Evolutionary conservation across 2,888 invertebrate species (phyloP), one percentile per base, ranked within the genome.

Genomic region (Netelia inedita): DNA sequence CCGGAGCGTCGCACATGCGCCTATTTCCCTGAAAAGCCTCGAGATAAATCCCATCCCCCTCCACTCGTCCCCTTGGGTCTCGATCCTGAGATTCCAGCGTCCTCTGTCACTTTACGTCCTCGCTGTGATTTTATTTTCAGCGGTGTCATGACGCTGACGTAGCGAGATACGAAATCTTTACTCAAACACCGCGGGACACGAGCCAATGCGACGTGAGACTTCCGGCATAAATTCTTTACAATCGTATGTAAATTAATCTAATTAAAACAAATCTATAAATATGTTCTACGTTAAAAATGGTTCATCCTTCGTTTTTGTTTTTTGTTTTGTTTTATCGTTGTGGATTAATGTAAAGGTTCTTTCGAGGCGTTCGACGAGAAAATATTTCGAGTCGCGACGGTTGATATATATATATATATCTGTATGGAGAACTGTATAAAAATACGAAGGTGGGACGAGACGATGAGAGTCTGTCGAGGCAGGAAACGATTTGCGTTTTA

Each of bases 401-500:
- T 59, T 75, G 76, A 85, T 82, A 84, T 85, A 43, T 73, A 74
- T 73, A 85, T 82, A 84, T 85, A 43, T 73, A 74, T 73, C 82
- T 83, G 85, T 85, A 46, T 86, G 66, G 79, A 75, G 79, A 75
- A 65, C 74, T 82, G 83, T 79, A 79, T 65, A 68, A 28, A 28
- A 82, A 85, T 85, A 79, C 80, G 82, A 86, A 88, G 82, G 89
- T 82, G 87, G 89, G 89, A 28, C 28, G 91, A 89, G 90, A 89
- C 79, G 79, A 73, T 53, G 86, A 82, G 89, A 89, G 89, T 89
- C 88, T 61, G 55, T 57, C 53, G 61, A 79, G 89, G 90, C 92
- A 92, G 92, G 92, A 92, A 92, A 89, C 91, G 91, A 92, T 92
- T 92, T 91, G 91, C 89, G 91, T 89, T 90, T 89, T 90, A 91